phyloP scores from a whole-genome alignment of 2,113 vertebrate species.

The Brachyistius frenatus region DNA sequence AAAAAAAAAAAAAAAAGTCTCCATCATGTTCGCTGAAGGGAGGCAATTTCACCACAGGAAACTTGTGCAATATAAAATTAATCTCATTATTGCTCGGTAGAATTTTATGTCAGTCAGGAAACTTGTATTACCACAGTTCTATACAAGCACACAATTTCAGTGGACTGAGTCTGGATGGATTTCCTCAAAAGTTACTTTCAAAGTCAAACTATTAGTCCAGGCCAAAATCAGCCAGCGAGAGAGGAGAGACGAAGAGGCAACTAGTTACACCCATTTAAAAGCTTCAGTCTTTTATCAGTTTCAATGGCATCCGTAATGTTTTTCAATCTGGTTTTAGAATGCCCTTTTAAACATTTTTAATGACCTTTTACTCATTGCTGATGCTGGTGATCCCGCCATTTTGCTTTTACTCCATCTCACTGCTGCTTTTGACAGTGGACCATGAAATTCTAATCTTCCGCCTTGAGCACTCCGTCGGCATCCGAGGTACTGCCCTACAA shows the following conservation, averaged over 20 bases:
- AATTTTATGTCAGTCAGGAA: conserved; percentile 43
- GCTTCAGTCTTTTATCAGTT: no score
- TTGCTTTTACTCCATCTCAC: no score
- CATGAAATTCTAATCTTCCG: no score
- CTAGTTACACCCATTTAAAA: background rate
- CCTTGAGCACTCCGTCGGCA: no score
- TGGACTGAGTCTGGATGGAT: conserved; percentile 18
- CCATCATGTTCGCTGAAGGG: conserved; percentile 10
- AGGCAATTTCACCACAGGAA: conserved; percentile 45
- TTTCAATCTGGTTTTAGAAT: no score
- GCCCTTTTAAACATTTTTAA: no score
- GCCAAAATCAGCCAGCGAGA: background rate
- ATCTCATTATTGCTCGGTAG: conserved; percentile 39
- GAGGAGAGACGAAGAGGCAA: conserved; percentile 22
- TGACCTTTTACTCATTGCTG: no score
- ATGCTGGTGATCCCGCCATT: no score
- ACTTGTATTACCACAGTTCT: conserved; percentile 19
- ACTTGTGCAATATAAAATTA: conserved; percentile 35
- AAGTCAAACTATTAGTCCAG: conserved; percentile 25
- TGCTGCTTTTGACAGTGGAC: no score
- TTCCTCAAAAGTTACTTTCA: conserved; percentile 39
- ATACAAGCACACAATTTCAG: conserved; percentile 13
- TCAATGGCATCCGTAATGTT: no score
- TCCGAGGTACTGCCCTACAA: no score
- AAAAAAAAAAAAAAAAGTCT: background rate